Conservation (phyloP, 2,888 invertebrate species). For the Microplitis manilae region DNA sequence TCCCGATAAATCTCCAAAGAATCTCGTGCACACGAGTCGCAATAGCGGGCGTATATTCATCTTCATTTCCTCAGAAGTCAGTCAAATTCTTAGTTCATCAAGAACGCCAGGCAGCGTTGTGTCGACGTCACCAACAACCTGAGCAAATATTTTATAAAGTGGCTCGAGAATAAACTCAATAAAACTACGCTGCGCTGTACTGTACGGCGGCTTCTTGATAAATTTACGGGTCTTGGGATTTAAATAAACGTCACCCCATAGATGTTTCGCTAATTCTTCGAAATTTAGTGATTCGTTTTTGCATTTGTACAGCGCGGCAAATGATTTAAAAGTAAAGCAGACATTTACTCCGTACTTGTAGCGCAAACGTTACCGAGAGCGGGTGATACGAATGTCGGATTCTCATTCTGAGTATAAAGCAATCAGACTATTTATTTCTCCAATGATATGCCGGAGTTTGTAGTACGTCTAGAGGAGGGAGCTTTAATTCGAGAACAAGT, state of each 20-base stretch:
- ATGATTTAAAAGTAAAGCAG: constrained; percentile 97
- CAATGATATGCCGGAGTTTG: constrained; percentile 95
- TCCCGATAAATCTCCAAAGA: constrained; percentile 94
- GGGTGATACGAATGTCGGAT: constrained; percentile 80
- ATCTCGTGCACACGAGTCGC: constrained; percentile 91
- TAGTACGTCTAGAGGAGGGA: constrained; percentile 99
- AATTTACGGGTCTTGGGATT: constrained; percentile 96
- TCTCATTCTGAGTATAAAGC: constrained; percentile 78
- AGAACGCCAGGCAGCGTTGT: constrained; percentile 87
- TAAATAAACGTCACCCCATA: constrained; percentile 99
- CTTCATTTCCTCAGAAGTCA: constrained; percentile 95
- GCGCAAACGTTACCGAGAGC: constrained; percentile 97
- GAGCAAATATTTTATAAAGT: constrained; percentile 97
- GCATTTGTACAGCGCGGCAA: constrained; percentile 92
- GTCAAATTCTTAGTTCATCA: constrained; percentile 91
- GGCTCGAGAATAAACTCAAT: constrained; percentile 99
- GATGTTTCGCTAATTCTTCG: constrained; percentile 89
- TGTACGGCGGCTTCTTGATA: constrained; percentile 93
- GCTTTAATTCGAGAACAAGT: constrained; percentile 93
- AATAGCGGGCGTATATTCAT: constrained; percentile 95
- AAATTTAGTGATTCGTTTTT: constrained; percentile 84
- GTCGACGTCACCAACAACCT: constrained; percentile 99
- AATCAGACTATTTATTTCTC: constrained; percentile 94
- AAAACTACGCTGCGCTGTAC: constrained; percentile 94
- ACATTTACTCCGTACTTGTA: constrained; percentile 97